Conservation (phyloP, 2,888 invertebrate genomes). For the Synergus laeviventris region DNA sequence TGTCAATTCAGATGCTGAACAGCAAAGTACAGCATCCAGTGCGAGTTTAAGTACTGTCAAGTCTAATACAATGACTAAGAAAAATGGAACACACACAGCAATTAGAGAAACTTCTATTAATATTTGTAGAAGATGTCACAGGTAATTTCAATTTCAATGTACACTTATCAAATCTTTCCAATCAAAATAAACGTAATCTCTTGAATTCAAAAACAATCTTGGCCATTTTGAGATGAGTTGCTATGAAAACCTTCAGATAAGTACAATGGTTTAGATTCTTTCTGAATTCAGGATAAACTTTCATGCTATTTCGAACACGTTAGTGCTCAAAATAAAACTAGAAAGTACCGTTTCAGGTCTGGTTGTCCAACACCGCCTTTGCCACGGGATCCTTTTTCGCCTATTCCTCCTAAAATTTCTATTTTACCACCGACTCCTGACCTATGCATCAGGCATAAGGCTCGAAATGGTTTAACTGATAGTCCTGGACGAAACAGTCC, state of each 20-base stretch:
- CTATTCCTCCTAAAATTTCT: constrained; percentile 83
- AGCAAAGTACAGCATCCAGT: constrained; percentile 72
- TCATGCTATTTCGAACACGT: neutral
- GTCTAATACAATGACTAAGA: constrained; percentile 67
- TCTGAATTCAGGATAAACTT: neutral
- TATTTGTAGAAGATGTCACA: constrained; percentile 73
- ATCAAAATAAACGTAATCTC: neutral
- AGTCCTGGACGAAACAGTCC: constrained; percentile 71
- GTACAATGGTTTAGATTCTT: neutral
- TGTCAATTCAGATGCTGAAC: constrained; percentile 70
- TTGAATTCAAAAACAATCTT: neutral
- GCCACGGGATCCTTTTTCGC: constrained; percentile 75
- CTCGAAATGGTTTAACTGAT: constrained; percentile 67
- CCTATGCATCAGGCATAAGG: constrained; percentile 66
- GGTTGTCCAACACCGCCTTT: constrained; percentile 71
- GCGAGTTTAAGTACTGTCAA: constrained; percentile 73
- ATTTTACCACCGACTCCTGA: constrained; percentile 88
- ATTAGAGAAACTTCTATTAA: constrained; percentile 71
- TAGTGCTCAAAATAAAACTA: constrained; percentile 21
- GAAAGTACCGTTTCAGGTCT: constrained; percentile 63
- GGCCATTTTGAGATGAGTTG: neutral
- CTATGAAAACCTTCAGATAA: neutral
- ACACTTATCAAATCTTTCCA: neutral
- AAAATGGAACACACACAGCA: constrained; percentile 64
- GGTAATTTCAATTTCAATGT: constrained; percentile 57